Base-by-base conservation (phyloP, 2,888 invertebrate species). In the Pedicia rivosa region DNA sequence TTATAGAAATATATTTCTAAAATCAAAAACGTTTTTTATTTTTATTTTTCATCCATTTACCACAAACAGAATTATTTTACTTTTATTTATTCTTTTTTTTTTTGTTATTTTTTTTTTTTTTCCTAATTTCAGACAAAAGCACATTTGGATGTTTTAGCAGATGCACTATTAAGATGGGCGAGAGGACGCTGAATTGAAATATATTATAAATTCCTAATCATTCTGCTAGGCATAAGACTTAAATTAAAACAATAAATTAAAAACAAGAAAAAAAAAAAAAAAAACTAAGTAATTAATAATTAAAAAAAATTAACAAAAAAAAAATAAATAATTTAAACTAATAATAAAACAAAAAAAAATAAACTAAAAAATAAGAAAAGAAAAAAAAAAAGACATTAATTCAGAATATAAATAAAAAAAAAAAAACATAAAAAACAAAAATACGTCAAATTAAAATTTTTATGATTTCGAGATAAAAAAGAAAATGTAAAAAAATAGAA, bases 91-190 rank as follows among this genome's bases (percentile, higher is more conserved):
- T n/a, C n/a, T n/a, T n/a, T n/a, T n/a, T n/a, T n/a, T n/a, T n/a
- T n/a, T n/a, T n/a, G n/a, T n/a, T n/a, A 26, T 5, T 30, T 24
- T 25, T 38, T 32, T 9, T 37, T 20, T 32, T 38, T 38, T 38
- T 52, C 50, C 56, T 52, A 55, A 53, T 77, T 72, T 36, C 78
- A 91, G 91, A 91, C 90, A 54, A 91, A 90, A 64, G 88, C 88
- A 56, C 91, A 91, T 63, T 69, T 91, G 66, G 90, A 91, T 67
- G 87, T 91, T 50, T 65, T 91, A 62, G 91, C 91, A 48, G 91
- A 91, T 66, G 91, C 90, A 57, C 72, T 91, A 52, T 68, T 91
- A 50, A 77, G 90, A 61, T 91, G 90, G 90, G 88, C 88, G 59
- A 73, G 90, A 64, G 90, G 90, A 54, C 87, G 88, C 68, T 88